Evolutionary conservation across 2,797 vertebrate genomes (phyloP).

Genomic region (Takifugu rubripes): DNA sequence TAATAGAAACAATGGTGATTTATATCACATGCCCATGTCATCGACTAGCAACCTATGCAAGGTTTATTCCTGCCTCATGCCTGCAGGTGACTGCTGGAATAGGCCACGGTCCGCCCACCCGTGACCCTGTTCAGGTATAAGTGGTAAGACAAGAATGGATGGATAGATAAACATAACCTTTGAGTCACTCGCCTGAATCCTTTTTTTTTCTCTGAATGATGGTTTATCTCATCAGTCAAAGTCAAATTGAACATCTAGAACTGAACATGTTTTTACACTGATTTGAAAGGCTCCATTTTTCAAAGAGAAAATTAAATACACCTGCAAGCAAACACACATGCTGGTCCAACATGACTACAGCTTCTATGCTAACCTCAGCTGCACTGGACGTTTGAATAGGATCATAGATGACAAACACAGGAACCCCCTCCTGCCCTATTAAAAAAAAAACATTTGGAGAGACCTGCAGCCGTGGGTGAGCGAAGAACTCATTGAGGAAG

Average conservation of each 20-base stretch:
- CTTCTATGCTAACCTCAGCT: conserved; percentile 44
- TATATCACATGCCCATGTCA: no score
- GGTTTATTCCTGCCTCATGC: no score
- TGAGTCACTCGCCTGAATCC: not conserved
- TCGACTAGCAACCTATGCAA: no score
- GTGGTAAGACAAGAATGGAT: no score
- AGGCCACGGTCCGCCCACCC: no score
- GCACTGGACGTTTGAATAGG: conserved; percentile 35
- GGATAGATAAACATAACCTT: not conserved
- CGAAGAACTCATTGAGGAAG: conserved; percentile 86
- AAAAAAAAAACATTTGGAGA: conserved; percentile 29
- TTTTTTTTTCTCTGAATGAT: not conserved
- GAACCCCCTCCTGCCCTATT: conserved; percentile 15
- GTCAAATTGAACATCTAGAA: no score
- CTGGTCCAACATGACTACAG: conserved; percentile 39
- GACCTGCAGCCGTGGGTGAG: conserved; percentile 82
- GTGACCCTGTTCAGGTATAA: no score
- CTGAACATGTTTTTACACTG: no score
- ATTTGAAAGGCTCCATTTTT: not conserved
- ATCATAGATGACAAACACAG: conserved; percentile 44
- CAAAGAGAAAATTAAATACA: conserved; percentile 17
- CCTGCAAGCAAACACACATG: conserved; percentile 26
- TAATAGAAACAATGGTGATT: no score
- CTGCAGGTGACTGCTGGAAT: no score
- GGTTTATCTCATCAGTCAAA: not conserved